Evolutionary conservation across 2,797 vertebrate genomes (phyloP), one percentile per base, ranked within the genome.

Genomic region (Limosa lapponica): DNA sequence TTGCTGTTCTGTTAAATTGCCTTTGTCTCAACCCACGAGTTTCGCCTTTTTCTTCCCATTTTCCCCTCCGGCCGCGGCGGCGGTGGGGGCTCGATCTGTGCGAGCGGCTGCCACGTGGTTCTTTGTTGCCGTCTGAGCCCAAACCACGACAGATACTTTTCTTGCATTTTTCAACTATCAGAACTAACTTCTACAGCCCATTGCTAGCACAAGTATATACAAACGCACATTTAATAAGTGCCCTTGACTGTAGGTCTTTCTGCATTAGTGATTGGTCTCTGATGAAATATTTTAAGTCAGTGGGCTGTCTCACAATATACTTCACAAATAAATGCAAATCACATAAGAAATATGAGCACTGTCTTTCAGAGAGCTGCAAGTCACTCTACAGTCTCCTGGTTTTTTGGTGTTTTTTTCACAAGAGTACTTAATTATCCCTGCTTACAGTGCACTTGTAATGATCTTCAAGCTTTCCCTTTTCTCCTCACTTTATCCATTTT

Each of bases 281-380:
- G 73, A 77, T n/a, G 39, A 89, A 91, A 48, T 77, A 79, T 39
- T 89, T 90, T 62, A 85, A 82, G 84, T 48, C 82, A 81, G n/a
- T 37, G 55, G 34, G 57, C 51, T 80, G 64, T 49, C 57, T 80
- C 22, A 52, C 64, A 66, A 36, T n/a, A 57, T 7, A 43, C 16
- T 55, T 48, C 0, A 0, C 55, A 49, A 11, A 44, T 16, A 89
- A 92, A 85, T 27, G 51, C 67, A 91, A 77, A 94, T 75, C 82
- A 55, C 32, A 10, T 44, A 65, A 52, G 25, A 89, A 93, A 87
- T 62, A 64, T 0, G 2, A 92, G 48, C 41, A 10, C 44, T 36
- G 32, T 57, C 32, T 64, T 80, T 87, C 72, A 91, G 89, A 82
- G 6, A 82, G 54, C 70, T 70, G 37, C 43, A 64, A 75, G 48